Evolutionary conservation across 2,797 vertebrate genomes (phyloP).

Genomic region (Psittacula echo): DNA sequence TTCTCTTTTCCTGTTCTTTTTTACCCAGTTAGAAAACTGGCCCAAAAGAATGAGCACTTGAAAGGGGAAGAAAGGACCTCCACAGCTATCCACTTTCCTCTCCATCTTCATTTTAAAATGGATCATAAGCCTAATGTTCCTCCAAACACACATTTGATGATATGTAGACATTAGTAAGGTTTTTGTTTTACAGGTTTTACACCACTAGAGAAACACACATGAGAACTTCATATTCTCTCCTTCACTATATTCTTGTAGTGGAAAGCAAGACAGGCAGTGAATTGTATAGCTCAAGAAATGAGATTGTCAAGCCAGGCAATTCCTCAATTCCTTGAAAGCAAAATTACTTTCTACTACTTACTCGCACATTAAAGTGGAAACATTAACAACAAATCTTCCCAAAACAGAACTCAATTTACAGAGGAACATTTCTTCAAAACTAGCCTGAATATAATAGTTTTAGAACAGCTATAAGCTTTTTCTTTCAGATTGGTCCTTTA

Average conservation of each 20-base stretch:
- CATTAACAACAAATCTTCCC: neutral
- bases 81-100: neutral
- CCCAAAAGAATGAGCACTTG: neutral
- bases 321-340: neutral
- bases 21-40: neutral
- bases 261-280: neutral
- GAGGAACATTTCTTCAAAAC: neutral
- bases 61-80: neutral
- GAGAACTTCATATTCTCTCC: neutral
- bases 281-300: neutral
- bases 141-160: neutral
- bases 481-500: constrained; percentile 14
- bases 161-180: neutral
- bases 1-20: neutral
- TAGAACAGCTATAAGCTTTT: neutral
- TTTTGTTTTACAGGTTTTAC: neutral
- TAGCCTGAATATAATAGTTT: neutral
- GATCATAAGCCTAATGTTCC: neutral
- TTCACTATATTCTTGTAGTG: neutral
- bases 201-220: neutral
- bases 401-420: neutral
- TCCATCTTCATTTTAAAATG: neutral
- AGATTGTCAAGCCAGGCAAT: neutral
- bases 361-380: neutral
- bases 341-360: neutral